These are phyloP conservation scores for Gephyroberyx darwinii DNA, from an alignment of 2,797 vertebrate genomes.

Conservation along the genomic window DNA sequence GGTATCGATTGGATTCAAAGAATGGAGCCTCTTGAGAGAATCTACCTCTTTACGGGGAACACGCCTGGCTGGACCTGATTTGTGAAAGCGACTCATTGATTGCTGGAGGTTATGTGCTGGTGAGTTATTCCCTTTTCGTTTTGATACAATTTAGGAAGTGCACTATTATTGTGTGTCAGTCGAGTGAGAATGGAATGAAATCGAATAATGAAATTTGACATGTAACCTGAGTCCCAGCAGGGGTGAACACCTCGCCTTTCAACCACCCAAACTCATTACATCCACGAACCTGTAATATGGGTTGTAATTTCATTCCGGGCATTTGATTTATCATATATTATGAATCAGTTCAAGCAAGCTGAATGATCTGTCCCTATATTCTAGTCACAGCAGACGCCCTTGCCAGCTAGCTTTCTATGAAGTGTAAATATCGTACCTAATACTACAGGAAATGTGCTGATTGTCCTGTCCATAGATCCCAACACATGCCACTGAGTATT, in stretches of 20 bases:
- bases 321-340: neutral
- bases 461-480: too few species aligned
- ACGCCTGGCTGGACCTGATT: conserved; percentile 44
- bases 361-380: neutral
- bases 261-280: too few species aligned
- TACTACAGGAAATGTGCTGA: too few species aligned
- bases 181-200: neutral
- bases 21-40: conserved; percentile 45
- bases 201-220: neutral
- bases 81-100: conserved; percentile 45
- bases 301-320: too few species aligned
- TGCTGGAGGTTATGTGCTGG: conserved; percentile 18
- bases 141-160: conserved; percentile 8
- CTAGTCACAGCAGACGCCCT: neutral
- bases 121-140: conserved; percentile 15
- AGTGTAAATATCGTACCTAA: too few species aligned
- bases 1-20: conserved; percentile 52
- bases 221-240: neutral
- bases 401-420: too few species aligned
- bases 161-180: conserved; percentile 1
- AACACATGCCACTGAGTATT: too few species aligned
- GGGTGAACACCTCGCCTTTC: too few species aligned
- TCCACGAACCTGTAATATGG: too few species aligned
- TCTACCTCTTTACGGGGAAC: conserved; percentile 42
- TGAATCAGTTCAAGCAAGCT: neutral